Evolutionary conservation across 1,140 invertebrate species (phyloP), one percentile per base, ranked within the genome.

Genomic region (Ips typographus): DNA sequence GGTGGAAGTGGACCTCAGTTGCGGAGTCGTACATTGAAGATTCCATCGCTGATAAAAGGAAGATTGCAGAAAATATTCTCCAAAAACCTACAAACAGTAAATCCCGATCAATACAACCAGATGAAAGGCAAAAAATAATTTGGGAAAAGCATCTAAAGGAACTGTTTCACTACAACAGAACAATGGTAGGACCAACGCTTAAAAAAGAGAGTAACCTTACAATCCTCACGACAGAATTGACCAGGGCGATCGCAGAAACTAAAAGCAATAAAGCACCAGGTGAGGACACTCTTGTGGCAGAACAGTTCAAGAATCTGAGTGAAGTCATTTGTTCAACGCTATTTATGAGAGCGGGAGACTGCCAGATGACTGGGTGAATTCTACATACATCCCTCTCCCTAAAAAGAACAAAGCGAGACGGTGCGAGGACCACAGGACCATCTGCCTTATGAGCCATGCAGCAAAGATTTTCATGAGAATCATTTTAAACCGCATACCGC

Each of bases 141-240:
- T 61, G 58, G 58, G 22, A 60, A 37, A 62, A 66, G 39, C 72
- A 60, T 57, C 39, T 62, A 49, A 42, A 51, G 43, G 43, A 62
- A 62, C 47, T 62, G 60, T 49, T 62, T 49, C 8, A 40, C 52
- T 8, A 62, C 60, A 51, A 49, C 42, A 49, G 40, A 56, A 44
- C 60, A 49, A 37, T 36, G 60, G 60, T 41, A 1, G 40, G 58
- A 37, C 40, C 58, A 60, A 43, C 42, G 41, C 5, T 60, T 44
- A 44, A 60, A 62, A 62, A 62, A 51, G 47, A 51, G n/a, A 49
- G 47, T 51, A 62, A 49, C 60, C 60, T 62, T 62, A 62, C 60
- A 62, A 62, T 62, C 39, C 60, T 49, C 60, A 62, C 39, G 60
- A 38, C 60, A 49, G 42, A 62, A 62, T 1, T 49, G 39, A 51